Evolutionary conservation across 2,797 vertebrate genomes (phyloP).

Genomic region (Gobionotothen gibberifrons): DNA sequence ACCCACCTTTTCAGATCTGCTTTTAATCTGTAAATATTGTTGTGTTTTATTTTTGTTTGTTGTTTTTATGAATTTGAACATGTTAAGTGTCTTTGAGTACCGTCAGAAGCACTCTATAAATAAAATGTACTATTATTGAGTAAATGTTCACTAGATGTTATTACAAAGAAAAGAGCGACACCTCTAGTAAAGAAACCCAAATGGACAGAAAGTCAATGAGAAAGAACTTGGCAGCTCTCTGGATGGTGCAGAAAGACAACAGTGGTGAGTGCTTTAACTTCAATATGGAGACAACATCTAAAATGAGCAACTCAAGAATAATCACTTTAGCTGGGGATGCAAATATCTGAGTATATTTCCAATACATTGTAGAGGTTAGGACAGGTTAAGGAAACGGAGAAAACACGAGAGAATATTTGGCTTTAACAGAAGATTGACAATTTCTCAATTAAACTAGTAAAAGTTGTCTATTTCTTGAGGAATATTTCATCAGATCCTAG

Average conservation of each 20-base stretch:
- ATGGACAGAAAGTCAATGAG: not conserved
- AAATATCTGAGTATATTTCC: slow-evolving; percentile 12
- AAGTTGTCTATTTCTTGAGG: not conserved
- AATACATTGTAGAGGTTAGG: slow-evolving; percentile 32
- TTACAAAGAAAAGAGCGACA: not conserved
- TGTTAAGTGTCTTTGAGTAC: too few relatives aligned
- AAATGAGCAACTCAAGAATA: slow-evolving; percentile 52
- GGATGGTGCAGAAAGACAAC: not conserved
- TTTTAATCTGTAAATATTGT: too few relatives aligned
- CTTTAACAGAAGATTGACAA: too few relatives aligned
- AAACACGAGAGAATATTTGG: not conserved
- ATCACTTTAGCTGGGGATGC: slow-evolving; percentile 29
- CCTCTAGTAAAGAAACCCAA: slow-evolving; percentile 2
- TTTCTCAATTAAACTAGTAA: too few relatives aligned
- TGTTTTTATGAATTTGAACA: too few relatives aligned
- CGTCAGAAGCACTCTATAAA: too few relatives aligned
- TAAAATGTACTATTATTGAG: not conserved
- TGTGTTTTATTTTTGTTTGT: too few relatives aligned
- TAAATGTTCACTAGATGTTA: not conserved
- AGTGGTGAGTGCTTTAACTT: not conserved
- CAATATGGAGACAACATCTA: slow-evolving; percentile 50
- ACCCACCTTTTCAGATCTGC: too few relatives aligned
- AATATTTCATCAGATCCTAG: slow-evolving; percentile 7
- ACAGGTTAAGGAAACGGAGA: slow-evolving; percentile 51
- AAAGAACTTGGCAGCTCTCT: not conserved